phyloP scores from a whole-genome alignment of 2,797 vertebrate species.

The Chlorospingus semifuscus region DNA sequence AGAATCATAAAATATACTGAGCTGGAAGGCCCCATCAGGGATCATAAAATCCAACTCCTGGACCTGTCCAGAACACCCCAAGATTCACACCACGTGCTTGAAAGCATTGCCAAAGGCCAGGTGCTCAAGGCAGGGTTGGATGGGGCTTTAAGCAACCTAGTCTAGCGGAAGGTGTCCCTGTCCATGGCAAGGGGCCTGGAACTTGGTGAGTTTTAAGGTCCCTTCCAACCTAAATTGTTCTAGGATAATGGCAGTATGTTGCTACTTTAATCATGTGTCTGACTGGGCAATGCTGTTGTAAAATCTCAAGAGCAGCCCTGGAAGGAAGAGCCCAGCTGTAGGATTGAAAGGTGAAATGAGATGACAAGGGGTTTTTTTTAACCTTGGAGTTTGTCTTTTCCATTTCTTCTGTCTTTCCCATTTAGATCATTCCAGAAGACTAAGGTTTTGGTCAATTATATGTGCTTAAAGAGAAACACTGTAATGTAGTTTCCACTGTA shows the following conservation, averaged over 20 bases:
- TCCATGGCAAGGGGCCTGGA: neutral
- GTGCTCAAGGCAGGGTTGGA: neutral
- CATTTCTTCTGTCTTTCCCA: neutral
- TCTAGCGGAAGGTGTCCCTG: neutral
- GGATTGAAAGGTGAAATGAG: neutral
- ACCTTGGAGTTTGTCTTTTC: neutral
- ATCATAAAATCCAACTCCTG: neutral
- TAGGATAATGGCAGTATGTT: neutral
- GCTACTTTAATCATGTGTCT: neutral
- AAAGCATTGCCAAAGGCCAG: neutral
- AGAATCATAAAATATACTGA: neutral
- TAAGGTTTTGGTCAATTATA: constrained; percentile 38
- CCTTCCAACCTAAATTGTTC: neutral
- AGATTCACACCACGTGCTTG: too few relatives aligned
- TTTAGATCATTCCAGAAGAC: constrained; percentile 24
- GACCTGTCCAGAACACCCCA: neutral
- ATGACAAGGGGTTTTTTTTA: neutral
- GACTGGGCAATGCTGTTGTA: fast-evolving
- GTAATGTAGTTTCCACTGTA: constrained; percentile 28
- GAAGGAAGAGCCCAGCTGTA: neutral
- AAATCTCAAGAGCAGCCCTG: neutral
- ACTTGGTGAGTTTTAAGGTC: neutral
- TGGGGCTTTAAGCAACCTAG: neutral
- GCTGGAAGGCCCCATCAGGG: neutral
- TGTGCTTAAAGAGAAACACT: constrained; percentile 10